A percentile compares a stretch with the other conserved stretches of the same genome.
phyloP scores from a whole-genome alignment of 2,888 invertebrate species.

The Brachypalpus laphriformis region DNA sequence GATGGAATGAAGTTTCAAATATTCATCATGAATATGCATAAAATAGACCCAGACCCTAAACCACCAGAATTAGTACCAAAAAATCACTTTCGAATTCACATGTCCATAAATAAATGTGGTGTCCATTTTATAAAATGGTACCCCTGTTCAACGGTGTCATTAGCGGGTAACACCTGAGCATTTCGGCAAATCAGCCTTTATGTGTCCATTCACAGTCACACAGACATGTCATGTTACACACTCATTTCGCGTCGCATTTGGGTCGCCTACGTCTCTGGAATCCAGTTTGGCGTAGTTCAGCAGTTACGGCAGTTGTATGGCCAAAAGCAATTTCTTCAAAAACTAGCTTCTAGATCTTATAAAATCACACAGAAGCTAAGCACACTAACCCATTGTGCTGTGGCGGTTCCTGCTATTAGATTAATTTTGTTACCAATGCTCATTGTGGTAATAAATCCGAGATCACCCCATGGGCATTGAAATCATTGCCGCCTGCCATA shows the following conservation, averaged over 20 bases:
- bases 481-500: constrained; percentile 60
- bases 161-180: constrained; percentile 69
- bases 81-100: constrained; percentile 22
- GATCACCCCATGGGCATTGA: constrained; percentile 63
- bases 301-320: constrained; percentile 47
- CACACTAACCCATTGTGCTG: constrained; percentile 25
- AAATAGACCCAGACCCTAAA: neutral
- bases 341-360: constrained; percentile 48
- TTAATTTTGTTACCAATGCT: constrained; percentile 64
- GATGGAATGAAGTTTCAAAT: constrained; percentile 2
- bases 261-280: constrained; percentile 62
- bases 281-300: constrained; percentile 42
- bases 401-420: constrained; percentile 52
- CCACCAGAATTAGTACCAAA: neutral
- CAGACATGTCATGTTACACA: constrained; percentile 60
- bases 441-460: constrained; percentile 61
- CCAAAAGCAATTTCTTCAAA: too few relatives aligned
- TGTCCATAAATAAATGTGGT: neutral
- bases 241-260: constrained; percentile 43
- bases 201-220: constrained; percentile 50
- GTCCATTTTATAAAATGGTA: neutral
- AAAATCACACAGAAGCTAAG: constrained; percentile 49
- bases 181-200: constrained; percentile 61
- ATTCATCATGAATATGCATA: constrained; percentile 27
- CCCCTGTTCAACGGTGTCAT: constrained; percentile 31